phyloP scores from a whole-genome alignment of 2,113 vertebrate genomes.

The Psophia crepitans region DNA sequence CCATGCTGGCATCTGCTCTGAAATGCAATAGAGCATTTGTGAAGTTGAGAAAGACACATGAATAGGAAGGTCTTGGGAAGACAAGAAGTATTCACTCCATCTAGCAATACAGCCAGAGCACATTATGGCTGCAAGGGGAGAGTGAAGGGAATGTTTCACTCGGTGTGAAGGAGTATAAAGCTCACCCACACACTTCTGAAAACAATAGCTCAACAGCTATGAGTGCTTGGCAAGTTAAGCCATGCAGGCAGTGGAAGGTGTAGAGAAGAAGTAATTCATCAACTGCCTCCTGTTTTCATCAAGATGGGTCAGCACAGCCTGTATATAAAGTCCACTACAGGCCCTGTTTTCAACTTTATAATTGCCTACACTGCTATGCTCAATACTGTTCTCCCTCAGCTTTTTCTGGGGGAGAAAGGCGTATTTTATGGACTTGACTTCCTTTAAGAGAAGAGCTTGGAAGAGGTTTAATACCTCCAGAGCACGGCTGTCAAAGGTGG shows the following conservation, averaged over 20 bases:
- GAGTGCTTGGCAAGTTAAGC: not conserved
- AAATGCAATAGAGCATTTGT: constrained; percentile 40
- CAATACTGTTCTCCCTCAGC: not conserved
- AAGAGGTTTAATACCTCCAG: not conserved
- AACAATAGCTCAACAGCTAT: constrained; percentile 11
- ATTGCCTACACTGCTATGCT: not conserved
- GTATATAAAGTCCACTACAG: not conserved
- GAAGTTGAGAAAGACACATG: constrained; percentile 44
- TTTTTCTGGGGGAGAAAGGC: not conserved
- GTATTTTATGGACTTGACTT: not conserved
- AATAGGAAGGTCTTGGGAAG: constrained; percentile 24
- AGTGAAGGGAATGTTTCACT: not conserved
- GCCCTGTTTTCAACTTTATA: not conserved
- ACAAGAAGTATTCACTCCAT: not conserved
- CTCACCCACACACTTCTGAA: not conserved
- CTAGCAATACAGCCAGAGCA: constrained; percentile 29
- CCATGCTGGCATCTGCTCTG: constrained; percentile 41
- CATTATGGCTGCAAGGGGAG: not conserved
- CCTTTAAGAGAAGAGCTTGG: not conserved
- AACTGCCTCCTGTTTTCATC: not conserved
- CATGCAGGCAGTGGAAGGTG: not conserved
- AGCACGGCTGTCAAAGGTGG: not conserved
- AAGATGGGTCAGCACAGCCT: not conserved
- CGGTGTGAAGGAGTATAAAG: not conserved
- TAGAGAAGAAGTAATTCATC: not conserved